Conservation (phyloP, 2,797 vertebrate species). For the Lacerta bilineata region DNA sequence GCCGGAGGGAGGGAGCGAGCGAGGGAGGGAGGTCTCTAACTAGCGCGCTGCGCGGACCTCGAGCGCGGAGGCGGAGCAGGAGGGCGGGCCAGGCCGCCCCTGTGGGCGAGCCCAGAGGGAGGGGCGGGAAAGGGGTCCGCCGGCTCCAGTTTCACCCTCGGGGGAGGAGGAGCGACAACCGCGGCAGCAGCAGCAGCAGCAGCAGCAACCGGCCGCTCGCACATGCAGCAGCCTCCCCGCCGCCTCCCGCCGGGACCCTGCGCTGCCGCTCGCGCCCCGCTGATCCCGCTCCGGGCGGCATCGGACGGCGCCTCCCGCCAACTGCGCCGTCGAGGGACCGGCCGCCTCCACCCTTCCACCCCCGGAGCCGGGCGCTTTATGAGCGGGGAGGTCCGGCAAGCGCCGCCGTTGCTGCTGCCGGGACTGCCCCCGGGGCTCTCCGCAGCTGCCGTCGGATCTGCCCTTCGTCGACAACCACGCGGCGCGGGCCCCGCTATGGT, state of each 20-base stretch:
- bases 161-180: background rate
- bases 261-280: background rate
- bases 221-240: slow-evolving; percentile 20
- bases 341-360: background rate
- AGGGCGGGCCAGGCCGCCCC: slow-evolving; percentile 29
- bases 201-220: background rate
- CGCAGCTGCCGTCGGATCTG: background rate
- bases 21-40: slow-evolving; percentile 27
- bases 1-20: slow-evolving; percentile 6
- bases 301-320: no score
- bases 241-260: background rate
- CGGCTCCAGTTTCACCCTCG: background rate
- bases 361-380: background rate
- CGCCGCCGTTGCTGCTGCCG: background rate
- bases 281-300: background rate
- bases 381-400: background rate
- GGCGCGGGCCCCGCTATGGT: background rate
- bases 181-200: background rate
- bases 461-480: background rate
- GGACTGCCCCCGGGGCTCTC: background rate
- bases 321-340: background rate
- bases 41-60: background rate
- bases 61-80: slow-evolving; percentile 25
- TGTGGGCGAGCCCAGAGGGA: slow-evolving; percentile 41
- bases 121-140: background rate